Evolutionary conservation across 2,113 vertebrate genomes (phyloP).

Genomic region (Cisticola juncidis): DNA sequence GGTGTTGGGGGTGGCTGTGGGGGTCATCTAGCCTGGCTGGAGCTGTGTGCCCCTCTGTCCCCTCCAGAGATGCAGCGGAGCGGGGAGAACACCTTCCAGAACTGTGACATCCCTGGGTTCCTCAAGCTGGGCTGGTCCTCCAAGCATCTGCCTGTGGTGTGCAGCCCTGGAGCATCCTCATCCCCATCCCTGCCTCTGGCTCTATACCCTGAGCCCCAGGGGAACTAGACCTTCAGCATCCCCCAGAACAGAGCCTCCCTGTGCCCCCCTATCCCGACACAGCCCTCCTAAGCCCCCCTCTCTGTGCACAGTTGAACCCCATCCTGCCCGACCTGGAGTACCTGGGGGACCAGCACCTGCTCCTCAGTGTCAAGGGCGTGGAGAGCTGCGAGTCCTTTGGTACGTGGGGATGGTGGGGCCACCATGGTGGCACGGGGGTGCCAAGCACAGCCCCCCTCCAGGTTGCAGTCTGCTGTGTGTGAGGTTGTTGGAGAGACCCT

Average conservation of each 20-base stretch:
- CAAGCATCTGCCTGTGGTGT: constrained; percentile 85
- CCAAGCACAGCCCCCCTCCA: not conserved
- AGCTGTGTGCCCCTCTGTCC: not conserved
- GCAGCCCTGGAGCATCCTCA: not conserved
- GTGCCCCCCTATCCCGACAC: not conserved
- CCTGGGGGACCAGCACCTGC: constrained; percentile 84
- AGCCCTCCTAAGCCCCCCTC: not conserved
- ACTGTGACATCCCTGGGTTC: constrained; percentile 82
- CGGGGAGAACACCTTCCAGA: constrained; percentile 81
- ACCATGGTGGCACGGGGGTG: not conserved
- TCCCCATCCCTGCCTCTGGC: not conserved
- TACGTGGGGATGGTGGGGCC: not conserved
- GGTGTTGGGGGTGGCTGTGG: fast-evolving
- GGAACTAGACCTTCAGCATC: not conserved
- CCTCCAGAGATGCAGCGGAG: constrained; percentile 79
- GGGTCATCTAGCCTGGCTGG: fast-evolving
- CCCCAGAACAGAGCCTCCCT: not conserved
- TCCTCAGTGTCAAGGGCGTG: constrained; percentile 85
- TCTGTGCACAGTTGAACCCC: constrained; percentile 74
- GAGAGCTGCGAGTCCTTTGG: constrained; percentile 91
- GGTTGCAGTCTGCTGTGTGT: not conserved
- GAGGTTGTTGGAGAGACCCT: not conserved
- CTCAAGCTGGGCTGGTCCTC: constrained; percentile 84
- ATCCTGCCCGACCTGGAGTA: constrained; percentile 81
- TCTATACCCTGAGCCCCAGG: not conserved